Evolutionary conservation across 2,113 vertebrate species (phyloP).

Genomic region (Eudyptes chrysolophus): DNA sequence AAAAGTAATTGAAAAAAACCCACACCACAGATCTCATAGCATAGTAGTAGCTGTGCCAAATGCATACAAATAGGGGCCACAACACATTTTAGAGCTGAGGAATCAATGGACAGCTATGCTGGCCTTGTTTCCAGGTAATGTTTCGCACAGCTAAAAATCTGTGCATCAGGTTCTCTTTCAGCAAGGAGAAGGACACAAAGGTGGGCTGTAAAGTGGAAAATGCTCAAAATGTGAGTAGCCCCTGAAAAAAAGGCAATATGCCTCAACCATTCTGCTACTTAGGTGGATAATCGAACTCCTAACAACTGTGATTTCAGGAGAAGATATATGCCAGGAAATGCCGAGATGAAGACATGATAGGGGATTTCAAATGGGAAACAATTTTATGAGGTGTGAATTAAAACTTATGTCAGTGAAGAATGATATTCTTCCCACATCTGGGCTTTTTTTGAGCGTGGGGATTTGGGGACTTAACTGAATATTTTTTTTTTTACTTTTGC

Average conservation of each 20-base stretch:
- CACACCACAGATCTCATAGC: not conserved
- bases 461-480: not conserved
- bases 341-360: not conserved
- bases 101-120: not conserved
- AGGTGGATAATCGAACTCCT: not conserved
- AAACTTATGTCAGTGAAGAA: not conserved
- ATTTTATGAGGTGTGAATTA: not conserved
- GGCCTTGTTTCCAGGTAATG: not conserved
- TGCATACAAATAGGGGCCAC: not conserved
- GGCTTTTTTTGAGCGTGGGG: not conserved
- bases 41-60: not conserved
- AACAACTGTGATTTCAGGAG: not conserved
- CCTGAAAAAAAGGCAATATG: not conserved
- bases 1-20: not conserved
- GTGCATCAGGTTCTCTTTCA: not conserved
- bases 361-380: not conserved
- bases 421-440: not conserved
- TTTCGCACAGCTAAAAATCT: not conserved
- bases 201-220: not conserved
- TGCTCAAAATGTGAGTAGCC: not conserved
- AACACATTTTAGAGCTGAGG: not conserved
- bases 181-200: not conserved
- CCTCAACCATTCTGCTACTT: not conserved
- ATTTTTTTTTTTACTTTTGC: not conserved
- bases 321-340: not conserved